Percentiles rank a stretch among this genome's conserved stretches.
Conservation (phyloP, 2,888 invertebrate genomes). For the Elegia similella region DNA sequence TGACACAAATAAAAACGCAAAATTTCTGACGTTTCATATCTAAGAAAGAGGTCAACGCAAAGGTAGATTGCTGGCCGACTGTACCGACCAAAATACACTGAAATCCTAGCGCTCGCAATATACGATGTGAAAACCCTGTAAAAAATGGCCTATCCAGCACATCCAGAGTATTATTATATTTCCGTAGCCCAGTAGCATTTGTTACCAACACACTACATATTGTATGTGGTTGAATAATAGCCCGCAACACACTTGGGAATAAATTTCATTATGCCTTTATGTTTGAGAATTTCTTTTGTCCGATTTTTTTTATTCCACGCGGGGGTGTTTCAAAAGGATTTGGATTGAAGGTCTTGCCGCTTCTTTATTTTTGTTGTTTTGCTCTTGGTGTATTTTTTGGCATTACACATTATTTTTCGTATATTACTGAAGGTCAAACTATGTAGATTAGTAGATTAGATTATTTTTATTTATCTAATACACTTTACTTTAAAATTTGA, state of each 20-base stretch:
- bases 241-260: constrained; percentile 73
- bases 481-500: no score
- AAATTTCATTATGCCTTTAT: constrained; percentile 77
- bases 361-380: background rate
- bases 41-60: no score
- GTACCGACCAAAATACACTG: background rate
- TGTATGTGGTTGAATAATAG: constrained; percentile 76
- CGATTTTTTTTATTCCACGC: constrained; percentile 51
- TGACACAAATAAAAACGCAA: no score
- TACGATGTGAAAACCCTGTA: constrained; percentile 6
- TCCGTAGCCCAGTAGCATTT: constrained; percentile 58
- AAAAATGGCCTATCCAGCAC: constrained; percentile 36
- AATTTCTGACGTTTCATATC: no score
- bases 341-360: constrained; percentile 34
- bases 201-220: constrained; percentile 71
- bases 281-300: constrained; percentile 63
- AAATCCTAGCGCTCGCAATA: constrained; percentile 1
- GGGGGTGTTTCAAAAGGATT: constrained; percentile 2
- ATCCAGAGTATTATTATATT: constrained; percentile 36
- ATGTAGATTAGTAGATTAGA: no score
- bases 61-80: no score
- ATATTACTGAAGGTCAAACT: no score
- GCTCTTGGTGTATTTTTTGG: no score
- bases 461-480: no score
- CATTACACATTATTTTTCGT: no score